Percentiles rank a stretch among this genome's conserved stretches.
phyloP scores from a whole-genome alignment of 2,797 vertebrate genomes.

The Anas bahamensis region DNA sequence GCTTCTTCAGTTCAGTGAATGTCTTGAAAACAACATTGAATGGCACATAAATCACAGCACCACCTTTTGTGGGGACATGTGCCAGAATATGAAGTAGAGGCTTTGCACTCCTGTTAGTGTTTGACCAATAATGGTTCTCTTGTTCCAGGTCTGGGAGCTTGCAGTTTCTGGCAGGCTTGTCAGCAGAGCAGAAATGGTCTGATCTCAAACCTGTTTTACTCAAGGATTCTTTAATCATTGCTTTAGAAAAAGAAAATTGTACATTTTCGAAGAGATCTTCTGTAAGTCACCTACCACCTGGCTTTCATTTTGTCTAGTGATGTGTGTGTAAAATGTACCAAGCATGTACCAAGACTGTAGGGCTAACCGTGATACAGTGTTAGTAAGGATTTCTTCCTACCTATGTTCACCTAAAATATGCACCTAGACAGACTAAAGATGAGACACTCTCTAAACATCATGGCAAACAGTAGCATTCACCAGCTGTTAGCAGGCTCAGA shows the following conservation, averaged over 20 bases:
- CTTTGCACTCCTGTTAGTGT: neutral
- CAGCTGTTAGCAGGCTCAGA: neutral
- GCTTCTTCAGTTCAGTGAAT: slow-evolving; percentile 39
- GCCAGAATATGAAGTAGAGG: neutral
- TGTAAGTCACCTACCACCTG: neutral
- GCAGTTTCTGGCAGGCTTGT: neutral
- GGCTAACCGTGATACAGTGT: neutral
- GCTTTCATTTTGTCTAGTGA: neutral
- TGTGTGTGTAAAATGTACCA: neutral
- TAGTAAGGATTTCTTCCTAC: neutral
- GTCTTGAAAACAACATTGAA: slow-evolving; percentile 34
- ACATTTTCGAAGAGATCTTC: neutral
- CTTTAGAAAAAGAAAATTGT: neutral
- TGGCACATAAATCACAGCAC: slow-evolving; percentile 23
- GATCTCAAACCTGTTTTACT: neutral
- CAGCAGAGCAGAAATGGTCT: neutral
- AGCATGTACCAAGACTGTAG: neutral
- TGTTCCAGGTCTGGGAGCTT: neutral
- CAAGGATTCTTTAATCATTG: neutral
- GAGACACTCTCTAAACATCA: neutral
- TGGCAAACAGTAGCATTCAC: neutral
- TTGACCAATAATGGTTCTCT: neutral
- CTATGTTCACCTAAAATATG: neutral
- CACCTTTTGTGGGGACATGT: slow-evolving; percentile 1
- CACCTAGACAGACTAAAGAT: neutral